Conservation (phyloP, 2,888 invertebrate genomes). For the Drosophila nr. perissopoda region DNA sequence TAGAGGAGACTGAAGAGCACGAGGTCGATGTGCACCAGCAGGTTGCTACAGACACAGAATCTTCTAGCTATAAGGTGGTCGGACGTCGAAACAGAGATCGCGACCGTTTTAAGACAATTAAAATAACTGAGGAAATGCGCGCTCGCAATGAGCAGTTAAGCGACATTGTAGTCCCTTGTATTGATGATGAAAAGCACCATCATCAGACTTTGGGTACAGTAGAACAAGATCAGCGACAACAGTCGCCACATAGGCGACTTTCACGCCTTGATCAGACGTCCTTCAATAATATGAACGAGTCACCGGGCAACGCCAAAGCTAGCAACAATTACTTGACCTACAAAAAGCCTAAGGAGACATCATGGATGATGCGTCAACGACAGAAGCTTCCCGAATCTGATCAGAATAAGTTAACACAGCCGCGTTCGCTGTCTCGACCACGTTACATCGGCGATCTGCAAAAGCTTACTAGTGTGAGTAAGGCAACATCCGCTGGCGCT, state of each 20-base stretch:
- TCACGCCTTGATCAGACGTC: slow-evolving; percentile 76
- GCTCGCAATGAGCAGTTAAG: slow-evolving; percentile 61
- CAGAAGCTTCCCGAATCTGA: slow-evolving; percentile 27
- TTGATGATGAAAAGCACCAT: slow-evolving; percentile 74
- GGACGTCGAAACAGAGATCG: slow-evolving; percentile 83
- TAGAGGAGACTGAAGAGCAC: slow-evolving; percentile 43
- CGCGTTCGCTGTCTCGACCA: slow-evolving; percentile 83
- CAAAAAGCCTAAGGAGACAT: slow-evolving; percentile 82
- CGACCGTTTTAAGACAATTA: slow-evolving; percentile 85
- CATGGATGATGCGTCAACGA: slow-evolving; percentile 32
- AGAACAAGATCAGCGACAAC: slow-evolving; percentile 21
- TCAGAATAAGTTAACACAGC: slow-evolving; percentile 40
- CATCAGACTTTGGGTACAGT: neutral
- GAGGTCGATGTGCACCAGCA: slow-evolving; percentile 14
- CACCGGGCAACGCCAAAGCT: slow-evolving; percentile 13
- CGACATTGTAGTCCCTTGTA: slow-evolving; percentile 84
- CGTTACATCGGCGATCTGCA: slow-evolving; percentile 83
- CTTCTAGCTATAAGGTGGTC: slow-evolving; percentile 58
- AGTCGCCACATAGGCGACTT: slow-evolving; percentile 55
- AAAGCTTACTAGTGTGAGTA: slow-evolving; percentile 78
- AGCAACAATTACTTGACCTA: slow-evolving; percentile 81
- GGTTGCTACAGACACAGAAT: slow-evolving; percentile 56
- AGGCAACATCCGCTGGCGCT: slow-evolving; percentile 83
- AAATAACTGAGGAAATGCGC: slow-evolving; percentile 80
- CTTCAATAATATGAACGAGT: slow-evolving; percentile 58